Conservation (phyloP, 1,140 invertebrate species). For the Aphelinus certus region DNA sequence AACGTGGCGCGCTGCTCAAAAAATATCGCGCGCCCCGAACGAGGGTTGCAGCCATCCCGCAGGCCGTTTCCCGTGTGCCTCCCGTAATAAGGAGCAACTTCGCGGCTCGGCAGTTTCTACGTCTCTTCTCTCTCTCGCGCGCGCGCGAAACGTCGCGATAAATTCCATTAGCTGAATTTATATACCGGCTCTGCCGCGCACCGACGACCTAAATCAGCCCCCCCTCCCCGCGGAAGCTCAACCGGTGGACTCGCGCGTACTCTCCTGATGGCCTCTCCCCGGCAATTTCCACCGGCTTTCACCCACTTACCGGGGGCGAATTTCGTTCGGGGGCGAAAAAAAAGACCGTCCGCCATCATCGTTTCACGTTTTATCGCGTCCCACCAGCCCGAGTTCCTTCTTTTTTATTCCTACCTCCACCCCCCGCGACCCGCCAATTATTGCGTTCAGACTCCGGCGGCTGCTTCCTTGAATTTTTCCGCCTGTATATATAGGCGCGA, state of each 20-base stretch:
- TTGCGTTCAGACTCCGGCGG: no score
- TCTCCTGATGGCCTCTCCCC: no score
- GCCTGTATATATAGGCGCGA: no score
- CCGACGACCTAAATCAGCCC: conserved; percentile 15
- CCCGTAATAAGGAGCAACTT: conserved; percentile 27
- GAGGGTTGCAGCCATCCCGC: not conserved
- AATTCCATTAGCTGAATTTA: conserved; percentile 36
- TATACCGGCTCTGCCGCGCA: not conserved
- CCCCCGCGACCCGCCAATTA: no score
- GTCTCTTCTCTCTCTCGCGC: not conserved
- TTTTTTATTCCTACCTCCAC: no score
- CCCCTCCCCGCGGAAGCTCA: not conserved
- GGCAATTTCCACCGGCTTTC: no score
- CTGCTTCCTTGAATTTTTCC: no score
- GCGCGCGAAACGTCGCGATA: conserved; percentile 10
- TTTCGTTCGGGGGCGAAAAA: no score
- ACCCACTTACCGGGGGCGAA: no score
- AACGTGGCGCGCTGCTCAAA: not conserved
- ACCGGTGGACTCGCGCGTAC: not conserved
- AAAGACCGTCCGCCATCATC: no score
- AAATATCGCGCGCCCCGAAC: not conserved
- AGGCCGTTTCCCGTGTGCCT: conserved; percentile 14
- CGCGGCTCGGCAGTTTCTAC: conserved; percentile 13
- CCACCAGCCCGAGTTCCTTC: no score
- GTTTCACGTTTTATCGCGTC: no score